Percentiles rank a stretch among this genome's conserved stretches.
phyloP scores from a whole-genome alignment of 2,888 invertebrate genomes.

The Eupithecia insigniata region DNA sequence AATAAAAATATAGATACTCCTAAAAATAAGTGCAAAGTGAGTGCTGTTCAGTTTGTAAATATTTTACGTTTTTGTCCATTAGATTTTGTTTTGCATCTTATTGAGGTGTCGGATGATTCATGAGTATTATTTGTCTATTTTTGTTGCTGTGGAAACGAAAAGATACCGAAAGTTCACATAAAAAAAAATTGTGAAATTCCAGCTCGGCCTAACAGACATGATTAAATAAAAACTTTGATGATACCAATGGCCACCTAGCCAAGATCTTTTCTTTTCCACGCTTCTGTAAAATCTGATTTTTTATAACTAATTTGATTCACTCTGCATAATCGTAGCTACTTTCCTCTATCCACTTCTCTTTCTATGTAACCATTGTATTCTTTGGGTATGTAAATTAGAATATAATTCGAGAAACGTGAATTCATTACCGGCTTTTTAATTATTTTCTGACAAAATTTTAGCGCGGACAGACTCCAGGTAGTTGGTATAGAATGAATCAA shows the following conservation, averaged over 20 bases:
- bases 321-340: constrained; percentile 1
- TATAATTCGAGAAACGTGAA: background rate
- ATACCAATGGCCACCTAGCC: background rate
- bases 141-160: constrained; percentile 23
- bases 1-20: constrained; percentile 70
- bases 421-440: background rate
- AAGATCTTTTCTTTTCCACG: background rate
- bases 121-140: constrained; percentile 6
- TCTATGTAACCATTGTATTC: constrained; percentile 1
- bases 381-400: background rate
- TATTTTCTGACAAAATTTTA: constrained; percentile 7
- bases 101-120: constrained; percentile 15
- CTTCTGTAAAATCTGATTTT: background rate
- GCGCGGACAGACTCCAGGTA: constrained; percentile 12
- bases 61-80: constrained; percentile 21
- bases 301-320: constrained; percentile 7
- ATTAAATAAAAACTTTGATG: background rate
- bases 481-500: constrained; percentile 10
- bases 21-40: constrained; percentile 72
- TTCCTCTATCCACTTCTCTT: background rate
- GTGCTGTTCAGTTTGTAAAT: constrained; percentile 52
- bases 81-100: constrained; percentile 24
- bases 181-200: background rate
- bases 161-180: background rate
- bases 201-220: background rate